phyloP scores from a whole-genome alignment of 2,888 invertebrate species.

The Lithophane leautieri region DNA sequence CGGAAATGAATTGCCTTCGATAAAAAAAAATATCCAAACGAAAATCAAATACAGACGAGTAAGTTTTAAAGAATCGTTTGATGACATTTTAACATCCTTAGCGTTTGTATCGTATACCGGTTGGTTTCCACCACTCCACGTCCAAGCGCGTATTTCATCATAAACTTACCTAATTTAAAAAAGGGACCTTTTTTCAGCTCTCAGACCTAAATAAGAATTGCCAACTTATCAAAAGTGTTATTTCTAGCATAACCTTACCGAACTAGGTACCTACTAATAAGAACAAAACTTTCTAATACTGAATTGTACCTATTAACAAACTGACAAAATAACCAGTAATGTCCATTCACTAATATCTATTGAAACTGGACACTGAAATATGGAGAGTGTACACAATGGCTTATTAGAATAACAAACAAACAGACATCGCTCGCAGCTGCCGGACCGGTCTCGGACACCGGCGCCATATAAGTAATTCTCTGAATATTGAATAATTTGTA shows the following conservation, averaged over 20 bases:
- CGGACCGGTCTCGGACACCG: conserved; percentile 77
- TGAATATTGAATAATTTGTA: conserved; percentile 48
- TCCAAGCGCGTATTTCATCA: background rate
- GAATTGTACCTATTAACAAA: conserved; percentile 25
- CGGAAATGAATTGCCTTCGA: too few species aligned
- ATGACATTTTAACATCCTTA: background rate
- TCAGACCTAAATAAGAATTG: background rate
- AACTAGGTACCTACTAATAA: conserved; percentile 1
- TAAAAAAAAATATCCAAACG: background rate
- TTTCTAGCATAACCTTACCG: background rate
- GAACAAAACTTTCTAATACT: conserved; percentile 11
- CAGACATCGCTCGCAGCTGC: conserved; percentile 79
- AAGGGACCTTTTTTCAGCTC: too few species aligned
- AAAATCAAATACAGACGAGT: background rate
- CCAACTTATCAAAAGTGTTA: background rate
- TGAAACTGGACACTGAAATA: conserved; percentile 68
- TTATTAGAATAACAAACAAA: conserved; percentile 75
- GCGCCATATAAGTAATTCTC: conserved; percentile 41
- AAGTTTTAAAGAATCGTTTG: background rate
- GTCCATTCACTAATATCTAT: conserved; percentile 65
- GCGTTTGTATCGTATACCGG: background rate
- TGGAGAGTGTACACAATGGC: conserved; percentile 68
- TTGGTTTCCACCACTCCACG: background rate
- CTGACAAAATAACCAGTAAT: conserved; percentile 63
- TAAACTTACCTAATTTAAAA: too few species aligned